A percentile compares a stretch with the other conserved stretches of the same genome.
These are phyloP conservation scores for Resseliella maxima DNA, from an alignment of 2,888 invertebrate genomes.

Conservation along the genomic window DNA sequence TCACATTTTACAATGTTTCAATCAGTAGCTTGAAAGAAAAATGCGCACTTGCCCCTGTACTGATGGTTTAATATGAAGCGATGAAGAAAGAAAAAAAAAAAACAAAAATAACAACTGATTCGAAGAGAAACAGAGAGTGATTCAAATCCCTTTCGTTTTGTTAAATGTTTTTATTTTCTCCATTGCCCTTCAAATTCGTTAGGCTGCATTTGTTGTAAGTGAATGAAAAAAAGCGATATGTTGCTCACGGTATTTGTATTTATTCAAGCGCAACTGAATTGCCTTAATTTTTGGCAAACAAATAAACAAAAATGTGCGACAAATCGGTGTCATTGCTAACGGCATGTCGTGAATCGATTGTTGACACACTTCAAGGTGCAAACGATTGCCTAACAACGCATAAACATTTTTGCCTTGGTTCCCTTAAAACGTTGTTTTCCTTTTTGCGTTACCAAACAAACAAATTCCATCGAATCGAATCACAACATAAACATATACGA, in stretches of 20 bases:
- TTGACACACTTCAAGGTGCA: background rate
- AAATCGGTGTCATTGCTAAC: slow-evolving; percentile 40
- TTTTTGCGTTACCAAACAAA: background rate
- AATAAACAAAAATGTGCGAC: slow-evolving; percentile 36
- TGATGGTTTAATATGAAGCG: too few relatives aligned
- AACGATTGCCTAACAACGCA: slow-evolving; percentile 14
- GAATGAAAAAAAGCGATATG: background rate
- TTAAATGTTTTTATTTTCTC: background rate
- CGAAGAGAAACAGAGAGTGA: too few relatives aligned
- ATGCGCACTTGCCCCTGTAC: too few relatives aligned
- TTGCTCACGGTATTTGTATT: background rate
- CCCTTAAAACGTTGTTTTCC: background rate
- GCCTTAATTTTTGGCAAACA: slow-evolving; percentile 41
- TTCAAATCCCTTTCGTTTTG: too few relatives aligned
- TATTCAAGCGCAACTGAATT: background rate
- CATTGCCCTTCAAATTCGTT: background rate
- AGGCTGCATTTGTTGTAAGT: slow-evolving; percentile 13
- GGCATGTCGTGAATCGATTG: background rate
- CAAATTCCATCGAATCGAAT: background rate
- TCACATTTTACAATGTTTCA: slow-evolving; percentile 23
- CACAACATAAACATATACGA: background rate
- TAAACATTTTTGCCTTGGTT: slow-evolving; percentile 3
- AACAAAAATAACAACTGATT: too few relatives aligned
- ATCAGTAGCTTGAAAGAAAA: background rate
- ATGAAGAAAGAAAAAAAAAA: too few relatives aligned